phyloP scores from a whole-genome alignment of 2,113 vertebrate species.

The Isurus oxyrinchus region DNA sequence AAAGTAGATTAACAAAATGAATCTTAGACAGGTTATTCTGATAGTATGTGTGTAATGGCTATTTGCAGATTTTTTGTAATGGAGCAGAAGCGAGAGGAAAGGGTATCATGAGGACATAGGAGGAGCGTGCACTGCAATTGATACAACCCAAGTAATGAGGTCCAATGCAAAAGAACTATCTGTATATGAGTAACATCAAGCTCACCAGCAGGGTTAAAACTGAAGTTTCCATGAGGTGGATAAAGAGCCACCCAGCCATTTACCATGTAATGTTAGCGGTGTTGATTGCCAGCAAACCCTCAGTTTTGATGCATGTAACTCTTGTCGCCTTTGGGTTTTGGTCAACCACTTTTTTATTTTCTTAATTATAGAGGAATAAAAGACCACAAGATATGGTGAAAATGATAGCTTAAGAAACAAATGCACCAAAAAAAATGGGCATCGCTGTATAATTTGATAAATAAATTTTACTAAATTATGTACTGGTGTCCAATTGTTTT shows the following conservation, averaged over 20 bases:
- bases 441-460: not conserved
- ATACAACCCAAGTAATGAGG: not conserved
- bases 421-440: too few relatives aligned
- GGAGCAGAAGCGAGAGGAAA: not conserved
- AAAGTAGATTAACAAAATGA: not conserved
- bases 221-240: not conserved
- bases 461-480: not conserved
- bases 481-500: not conserved
- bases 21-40: not conserved
- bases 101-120: not conserved
- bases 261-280: not conserved
- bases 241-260: not conserved
- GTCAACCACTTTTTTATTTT: not conserved
- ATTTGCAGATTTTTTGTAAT: not conserved
- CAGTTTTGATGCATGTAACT: not conserved
- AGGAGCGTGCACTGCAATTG: not conserved
- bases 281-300: not conserved
- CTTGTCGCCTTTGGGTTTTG: not conserved
- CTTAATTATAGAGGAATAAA: not conserved
- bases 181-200: not conserved
- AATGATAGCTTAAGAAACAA: not conserved
- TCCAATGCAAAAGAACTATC: not conserved
- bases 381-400: not conserved
- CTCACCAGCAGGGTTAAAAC: not conserved
- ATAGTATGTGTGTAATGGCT: not conserved